These are phyloP conservation scores for Cromileptes altivelis DNA, from an alignment of 2,113 vertebrate genomes.

Conservation along the genomic window DNA sequence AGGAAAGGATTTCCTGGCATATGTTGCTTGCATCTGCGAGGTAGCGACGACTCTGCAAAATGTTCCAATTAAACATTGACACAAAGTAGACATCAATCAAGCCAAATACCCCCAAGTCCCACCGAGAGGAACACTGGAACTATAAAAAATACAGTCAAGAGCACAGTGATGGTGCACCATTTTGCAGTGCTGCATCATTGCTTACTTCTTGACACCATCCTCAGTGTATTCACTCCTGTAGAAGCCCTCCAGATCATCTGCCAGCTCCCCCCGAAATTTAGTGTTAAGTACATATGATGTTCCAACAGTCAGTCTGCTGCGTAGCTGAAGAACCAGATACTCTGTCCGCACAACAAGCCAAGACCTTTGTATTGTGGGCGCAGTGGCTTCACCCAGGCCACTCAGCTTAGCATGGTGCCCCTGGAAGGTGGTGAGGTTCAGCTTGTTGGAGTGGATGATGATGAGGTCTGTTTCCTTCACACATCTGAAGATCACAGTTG, in stretches of 20 bases:
- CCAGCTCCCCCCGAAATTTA: conserved; percentile 89
- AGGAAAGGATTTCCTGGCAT: conserved; percentile 93
- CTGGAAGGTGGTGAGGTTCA: conserved; percentile 84
- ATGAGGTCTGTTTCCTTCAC: conserved; percentile 84
- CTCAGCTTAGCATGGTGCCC: conserved; percentile 51
- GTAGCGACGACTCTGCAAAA: conserved; percentile 91
- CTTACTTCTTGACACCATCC: conserved; percentile 81
- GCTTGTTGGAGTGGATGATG: conserved; percentile 92
- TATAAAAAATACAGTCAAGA: not conserved
- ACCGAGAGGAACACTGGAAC: not conserved
- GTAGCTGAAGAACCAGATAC: conserved; percentile 90
- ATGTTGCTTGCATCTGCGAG: conserved; percentile 93
- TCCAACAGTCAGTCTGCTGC: conserved; percentile 18
- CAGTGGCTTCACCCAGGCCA: rapidly evolving
- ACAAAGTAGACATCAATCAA: not conserved
- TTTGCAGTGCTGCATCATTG: not conserved
- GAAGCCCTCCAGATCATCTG: conserved; percentile 92
- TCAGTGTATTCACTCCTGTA: conserved; percentile 94
- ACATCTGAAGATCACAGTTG: conserved; percentile 87
- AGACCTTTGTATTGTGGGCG: conserved; percentile 61
- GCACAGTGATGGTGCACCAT: not conserved
- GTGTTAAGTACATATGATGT: conserved; percentile 84
- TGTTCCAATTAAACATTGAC: conserved; percentile 21
- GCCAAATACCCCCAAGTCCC: not conserved
- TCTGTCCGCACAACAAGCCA: conserved; percentile 86